Conservation (phyloP, 2,888 invertebrate genomes). For the Pyrrhosoma nymphula region DNA sequence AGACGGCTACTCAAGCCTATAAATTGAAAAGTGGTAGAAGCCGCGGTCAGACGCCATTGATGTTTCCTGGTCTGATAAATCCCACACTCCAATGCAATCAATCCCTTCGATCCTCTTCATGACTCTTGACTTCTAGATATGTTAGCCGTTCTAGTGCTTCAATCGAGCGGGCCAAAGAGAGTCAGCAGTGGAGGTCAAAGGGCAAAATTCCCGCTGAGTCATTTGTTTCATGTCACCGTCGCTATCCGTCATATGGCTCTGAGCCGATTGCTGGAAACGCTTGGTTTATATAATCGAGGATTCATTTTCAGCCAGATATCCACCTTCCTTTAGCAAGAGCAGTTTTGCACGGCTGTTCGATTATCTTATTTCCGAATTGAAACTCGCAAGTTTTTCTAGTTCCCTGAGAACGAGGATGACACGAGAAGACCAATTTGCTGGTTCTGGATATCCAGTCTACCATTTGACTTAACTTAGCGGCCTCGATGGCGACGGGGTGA, state of each 20-base stretch:
- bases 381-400: no score
- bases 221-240: not conserved
- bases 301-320: no score
- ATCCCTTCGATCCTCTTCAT: not conserved
- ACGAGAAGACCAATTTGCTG: no score
- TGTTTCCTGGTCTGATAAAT: not conserved
- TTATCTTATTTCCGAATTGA: no score
- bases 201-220: not conserved
- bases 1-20: not conserved
- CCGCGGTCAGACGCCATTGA: no score
- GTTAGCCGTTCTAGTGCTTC: not conserved
- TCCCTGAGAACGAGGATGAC: no score
- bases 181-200: not conserved
- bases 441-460: no score
- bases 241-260: no score
- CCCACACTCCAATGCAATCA: not conserved
- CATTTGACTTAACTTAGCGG: no score
- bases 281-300: not conserved
- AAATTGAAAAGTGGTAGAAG: not conserved
- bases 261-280: not conserved
- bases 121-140: not conserved
- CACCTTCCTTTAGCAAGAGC: no score
- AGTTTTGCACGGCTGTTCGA: no score
- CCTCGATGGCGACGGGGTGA: no score
- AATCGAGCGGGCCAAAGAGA: not conserved